phyloP scores from a whole-genome alignment of 2,888 invertebrate species.

The Thecophora atra region DNA sequence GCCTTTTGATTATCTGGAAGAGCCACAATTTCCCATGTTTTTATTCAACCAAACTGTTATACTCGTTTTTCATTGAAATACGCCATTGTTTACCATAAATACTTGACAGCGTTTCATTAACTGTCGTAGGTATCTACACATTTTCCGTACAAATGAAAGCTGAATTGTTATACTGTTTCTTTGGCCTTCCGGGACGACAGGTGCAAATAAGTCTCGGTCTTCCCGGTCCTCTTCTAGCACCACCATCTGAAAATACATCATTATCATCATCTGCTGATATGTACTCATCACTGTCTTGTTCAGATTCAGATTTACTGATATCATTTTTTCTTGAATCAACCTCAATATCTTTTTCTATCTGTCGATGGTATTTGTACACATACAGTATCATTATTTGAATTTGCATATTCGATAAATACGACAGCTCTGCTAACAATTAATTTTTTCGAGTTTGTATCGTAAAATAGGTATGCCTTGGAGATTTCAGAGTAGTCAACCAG shows the following conservation, averaged over 20 bases:
- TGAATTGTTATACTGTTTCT: neutral
- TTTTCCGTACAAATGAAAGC: constrained; percentile 9
- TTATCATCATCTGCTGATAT: neutral
- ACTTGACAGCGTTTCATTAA: constrained; percentile 8
- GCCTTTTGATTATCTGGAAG: constrained; percentile 21
- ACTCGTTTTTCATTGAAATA: too few relatives aligned
- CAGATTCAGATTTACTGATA: constrained; percentile 29
- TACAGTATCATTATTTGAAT: neutral
- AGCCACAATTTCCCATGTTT: constrained; percentile 34
- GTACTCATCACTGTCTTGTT: neutral
- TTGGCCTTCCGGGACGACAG: too few relatives aligned
- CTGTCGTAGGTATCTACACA: constrained; percentile 16
- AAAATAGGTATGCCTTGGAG: neutral
- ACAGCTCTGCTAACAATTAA: neutral
- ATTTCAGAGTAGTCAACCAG: neutral
- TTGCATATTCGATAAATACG: neutral
- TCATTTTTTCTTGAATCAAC: neutral
- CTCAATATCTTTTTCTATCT: neutral
- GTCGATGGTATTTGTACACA: neutral
- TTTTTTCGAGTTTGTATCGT: neutral
- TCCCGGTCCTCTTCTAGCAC: too few relatives aligned
- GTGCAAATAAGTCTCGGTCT: too few relatives aligned
- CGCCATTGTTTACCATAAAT: constrained; percentile 22
- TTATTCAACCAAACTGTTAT: too few relatives aligned
- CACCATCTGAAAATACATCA: too few relatives aligned